These are phyloP conservation scores for Drosophila koepferae DNA, from an alignment of 2,888 invertebrate genomes.

Conservation along the genomic window DNA sequence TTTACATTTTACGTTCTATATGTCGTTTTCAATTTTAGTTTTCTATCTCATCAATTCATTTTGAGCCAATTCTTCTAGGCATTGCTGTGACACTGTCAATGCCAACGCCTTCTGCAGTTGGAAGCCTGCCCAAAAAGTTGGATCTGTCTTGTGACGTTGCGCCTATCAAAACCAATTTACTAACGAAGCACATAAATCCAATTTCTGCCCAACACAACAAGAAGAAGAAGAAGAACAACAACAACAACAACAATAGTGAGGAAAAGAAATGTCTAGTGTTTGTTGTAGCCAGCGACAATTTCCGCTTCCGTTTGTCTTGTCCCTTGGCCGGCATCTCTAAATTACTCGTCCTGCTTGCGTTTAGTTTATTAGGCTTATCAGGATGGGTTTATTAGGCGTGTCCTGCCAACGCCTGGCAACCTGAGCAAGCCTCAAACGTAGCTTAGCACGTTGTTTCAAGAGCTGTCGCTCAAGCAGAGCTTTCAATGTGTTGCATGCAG, in stretches of 20 bases:
- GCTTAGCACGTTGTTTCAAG: not conserved
- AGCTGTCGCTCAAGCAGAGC: slow-evolving; percentile 1
- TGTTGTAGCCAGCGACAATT: slow-evolving; percentile 63
- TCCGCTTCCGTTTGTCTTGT: slow-evolving; percentile 69
- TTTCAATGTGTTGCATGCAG: slow-evolving; percentile 17
- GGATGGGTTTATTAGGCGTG: slow-evolving; percentile 61
- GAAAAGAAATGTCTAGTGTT: slow-evolving; percentile 21
- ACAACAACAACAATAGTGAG: slow-evolving; percentile 19
- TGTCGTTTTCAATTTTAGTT: not conserved
- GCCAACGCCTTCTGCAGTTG: slow-evolving; percentile 53
- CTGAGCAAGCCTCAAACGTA: slow-evolving; percentile 5
- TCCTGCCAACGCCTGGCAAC: slow-evolving; percentile 15
- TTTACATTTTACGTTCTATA: no score
- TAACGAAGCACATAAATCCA: slow-evolving; percentile 82
- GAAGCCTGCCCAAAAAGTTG: slow-evolving; percentile 48
- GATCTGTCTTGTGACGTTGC: slow-evolving; percentile 53
- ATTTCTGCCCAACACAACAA: slow-evolving; percentile 64
- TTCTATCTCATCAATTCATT: not conserved
- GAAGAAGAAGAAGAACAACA: slow-evolving; percentile 19
- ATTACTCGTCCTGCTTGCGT: slow-evolving; percentile 38
- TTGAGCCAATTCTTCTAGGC: not conserved
- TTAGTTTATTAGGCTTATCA: slow-evolving; percentile 72
- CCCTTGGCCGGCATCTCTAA: slow-evolving; percentile 50
- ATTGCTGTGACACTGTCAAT: slow-evolving; percentile 31
- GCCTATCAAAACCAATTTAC: slow-evolving; percentile 81